Percentiles rank a stretch among this genome's conserved stretches.
Conservation (phyloP, 1,140 invertebrate genomes). For the Anastatus disparis region DNA sequence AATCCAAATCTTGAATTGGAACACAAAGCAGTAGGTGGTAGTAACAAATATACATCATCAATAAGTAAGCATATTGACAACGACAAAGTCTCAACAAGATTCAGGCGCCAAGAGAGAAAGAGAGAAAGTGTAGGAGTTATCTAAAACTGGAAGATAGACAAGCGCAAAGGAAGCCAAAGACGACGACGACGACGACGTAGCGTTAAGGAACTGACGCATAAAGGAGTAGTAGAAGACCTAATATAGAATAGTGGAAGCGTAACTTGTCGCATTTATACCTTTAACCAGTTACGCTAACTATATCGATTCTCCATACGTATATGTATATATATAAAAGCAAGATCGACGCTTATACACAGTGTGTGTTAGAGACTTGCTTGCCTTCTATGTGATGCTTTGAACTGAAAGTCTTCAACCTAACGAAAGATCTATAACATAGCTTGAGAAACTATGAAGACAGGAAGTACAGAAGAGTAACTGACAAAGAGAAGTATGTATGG, state of each 20-base stretch:
- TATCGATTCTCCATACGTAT: slow-evolving; percentile 21
- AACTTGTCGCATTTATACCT: slow-evolving; percentile 38
- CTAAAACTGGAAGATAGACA: background rate
- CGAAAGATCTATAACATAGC: too few relatives aligned
- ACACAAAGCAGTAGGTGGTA: background rate
- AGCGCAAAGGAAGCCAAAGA: slow-evolving; percentile 9
- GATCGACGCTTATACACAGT: slow-evolving; percentile 26
- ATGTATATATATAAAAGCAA: too few relatives aligned
- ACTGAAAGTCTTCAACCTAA: too few relatives aligned
- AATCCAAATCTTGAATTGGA: too few relatives aligned
- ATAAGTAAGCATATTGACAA: too few relatives aligned
- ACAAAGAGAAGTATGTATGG: too few relatives aligned
- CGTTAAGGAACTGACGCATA: background rate
- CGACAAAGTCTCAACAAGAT: background rate
- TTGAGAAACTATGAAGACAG: too few relatives aligned
- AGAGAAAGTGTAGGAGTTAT: too few relatives aligned
- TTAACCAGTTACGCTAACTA: slow-evolving; percentile 33
- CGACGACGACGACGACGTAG: background rate
- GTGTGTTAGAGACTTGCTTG: too few relatives aligned
- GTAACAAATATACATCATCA: background rate
- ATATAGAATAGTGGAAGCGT: slow-evolving; percentile 18
- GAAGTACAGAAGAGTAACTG: too few relatives aligned
- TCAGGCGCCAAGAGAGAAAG: background rate
- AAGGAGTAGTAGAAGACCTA: background rate
- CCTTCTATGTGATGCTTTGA: too few relatives aligned